Percentiles rank a stretch among this genome's conserved stretches.
Conservation (phyloP, 1,140 invertebrate genomes). For the Magallana gigas region DNA sequence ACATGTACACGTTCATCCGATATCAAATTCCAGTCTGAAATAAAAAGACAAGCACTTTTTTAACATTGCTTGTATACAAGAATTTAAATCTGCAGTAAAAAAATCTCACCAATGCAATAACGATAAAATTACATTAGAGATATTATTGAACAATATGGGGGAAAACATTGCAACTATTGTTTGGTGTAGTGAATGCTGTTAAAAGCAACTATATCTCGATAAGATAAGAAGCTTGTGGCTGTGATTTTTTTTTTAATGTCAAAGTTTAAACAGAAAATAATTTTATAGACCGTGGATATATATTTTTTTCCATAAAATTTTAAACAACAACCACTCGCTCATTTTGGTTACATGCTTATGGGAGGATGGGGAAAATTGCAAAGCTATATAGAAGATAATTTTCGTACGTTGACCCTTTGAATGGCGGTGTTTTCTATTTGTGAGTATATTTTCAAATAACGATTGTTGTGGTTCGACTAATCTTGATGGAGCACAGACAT, state of each 20-base stretch:
- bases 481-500: not conserved
- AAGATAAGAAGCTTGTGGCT: not conserved
- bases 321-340: not conserved
- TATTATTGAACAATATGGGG: not conserved
- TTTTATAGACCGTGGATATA: not conserved
- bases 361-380: no score
- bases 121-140: not conserved
- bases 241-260: not conserved
- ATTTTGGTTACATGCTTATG: no score
- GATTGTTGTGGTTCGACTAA: not conserved
- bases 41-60: not conserved
- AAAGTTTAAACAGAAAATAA: not conserved
- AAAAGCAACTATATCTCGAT: conserved; percentile 1
- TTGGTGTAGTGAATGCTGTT: not conserved
- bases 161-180: not conserved
- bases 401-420: conserved; percentile 24
- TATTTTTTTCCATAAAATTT: not conserved
- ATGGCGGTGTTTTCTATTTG: not conserved
- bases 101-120: not conserved
- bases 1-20: not conserved
- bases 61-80: not conserved
- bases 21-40: not conserved
- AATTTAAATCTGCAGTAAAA: conserved; percentile 1
- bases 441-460: not conserved
- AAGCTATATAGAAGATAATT: not conserved